phyloP scores from a whole-genome alignment of 2,797 vertebrate genomes.

The Poeciliopsis gracilis region DNA sequence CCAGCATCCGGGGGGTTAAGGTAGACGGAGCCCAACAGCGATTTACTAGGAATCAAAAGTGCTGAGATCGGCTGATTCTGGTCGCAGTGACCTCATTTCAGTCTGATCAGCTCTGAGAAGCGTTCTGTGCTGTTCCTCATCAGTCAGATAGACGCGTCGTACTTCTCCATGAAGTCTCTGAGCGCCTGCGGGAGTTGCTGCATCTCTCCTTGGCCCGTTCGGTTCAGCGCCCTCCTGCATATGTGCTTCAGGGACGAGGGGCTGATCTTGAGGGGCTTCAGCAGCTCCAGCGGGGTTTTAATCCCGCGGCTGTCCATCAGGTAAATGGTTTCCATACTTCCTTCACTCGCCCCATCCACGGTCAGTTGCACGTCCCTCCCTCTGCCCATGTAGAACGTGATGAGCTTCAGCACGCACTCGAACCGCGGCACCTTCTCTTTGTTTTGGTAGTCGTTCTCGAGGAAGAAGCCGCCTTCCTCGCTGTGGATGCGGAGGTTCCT shows the following conservation, averaged over 20 bases:
- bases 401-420: slow-evolving; percentile 95
- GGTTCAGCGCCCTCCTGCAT: slow-evolving; percentile 94
- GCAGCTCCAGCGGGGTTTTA: slow-evolving; percentile 92
- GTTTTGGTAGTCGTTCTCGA: slow-evolving; percentile 92
- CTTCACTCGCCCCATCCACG: slow-evolving; percentile 58
- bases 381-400: slow-evolving; percentile 93
- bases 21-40: slow-evolving; percentile 27
- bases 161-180: slow-evolving; percentile 93
- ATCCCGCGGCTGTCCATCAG: slow-evolving; percentile 93
- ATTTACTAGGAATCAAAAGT: slow-evolving; percentile 17
- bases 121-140: slow-evolving; percentile 36
- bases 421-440: slow-evolving; percentile 90
- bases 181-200: slow-evolving; percentile 89
- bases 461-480: slow-evolving; percentile 89
- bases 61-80: slow-evolving; percentile 32
- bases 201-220: slow-evolving; percentile 81
- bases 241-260: slow-evolving; percentile 95
- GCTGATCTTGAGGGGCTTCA: slow-evolving; percentile 86
- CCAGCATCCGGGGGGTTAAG: slow-evolving; percentile 22
- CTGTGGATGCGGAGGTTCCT: slow-evolving; percentile 98
- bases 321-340: slow-evolving; percentile 81
- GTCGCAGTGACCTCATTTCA: slow-evolving; percentile 28
- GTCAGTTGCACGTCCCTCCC: slow-evolving; percentile 38
- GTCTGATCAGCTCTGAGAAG: slow-evolving; percentile 45
- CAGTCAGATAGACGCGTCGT: slow-evolving; percentile 93